These are phyloP conservation scores for Butorides virescens DNA, from an alignment of 2,113 vertebrate species.

Conservation along the genomic window DNA sequence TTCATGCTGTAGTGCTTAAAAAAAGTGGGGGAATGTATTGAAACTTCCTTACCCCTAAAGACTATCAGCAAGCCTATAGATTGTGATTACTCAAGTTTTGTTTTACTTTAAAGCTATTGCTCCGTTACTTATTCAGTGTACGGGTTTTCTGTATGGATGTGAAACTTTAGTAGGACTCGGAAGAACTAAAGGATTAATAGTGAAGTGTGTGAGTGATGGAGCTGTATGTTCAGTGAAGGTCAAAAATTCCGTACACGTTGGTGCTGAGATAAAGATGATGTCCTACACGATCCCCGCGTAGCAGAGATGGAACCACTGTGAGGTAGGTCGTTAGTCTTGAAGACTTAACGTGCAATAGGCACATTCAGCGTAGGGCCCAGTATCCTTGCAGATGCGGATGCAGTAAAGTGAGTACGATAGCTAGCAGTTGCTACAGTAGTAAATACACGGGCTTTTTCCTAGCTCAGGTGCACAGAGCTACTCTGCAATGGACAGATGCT, in stretches of 20 bases:
- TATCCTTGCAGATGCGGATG: background rate
- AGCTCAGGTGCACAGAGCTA: background rate
- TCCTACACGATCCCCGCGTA: background rate
- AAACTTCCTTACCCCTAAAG: background rate
- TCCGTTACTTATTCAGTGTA: fast-evolving
- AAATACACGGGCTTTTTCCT: background rate
- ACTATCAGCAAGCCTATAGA: background rate
- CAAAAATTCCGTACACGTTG: fast-evolving
- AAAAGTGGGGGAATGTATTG: background rate
- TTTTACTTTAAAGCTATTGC: background rate
- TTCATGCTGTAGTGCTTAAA: background rate
- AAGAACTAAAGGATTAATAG: background rate
- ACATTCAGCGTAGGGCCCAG: background rate
- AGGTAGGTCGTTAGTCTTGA: background rate
- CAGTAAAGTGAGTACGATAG: background rate
- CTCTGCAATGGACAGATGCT: background rate
- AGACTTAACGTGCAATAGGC: background rate
- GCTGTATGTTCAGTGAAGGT: fast-evolving
- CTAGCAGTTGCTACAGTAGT: background rate
- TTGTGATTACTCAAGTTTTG: background rate
- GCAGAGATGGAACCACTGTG: background rate
- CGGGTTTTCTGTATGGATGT: background rate
- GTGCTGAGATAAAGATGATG: background rate
- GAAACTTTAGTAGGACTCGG: background rate
- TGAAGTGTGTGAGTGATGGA: fast-evolving